Base-by-base conservation (phyloP, 2,888 invertebrate species). In the Heliconius ismenius region DNA sequence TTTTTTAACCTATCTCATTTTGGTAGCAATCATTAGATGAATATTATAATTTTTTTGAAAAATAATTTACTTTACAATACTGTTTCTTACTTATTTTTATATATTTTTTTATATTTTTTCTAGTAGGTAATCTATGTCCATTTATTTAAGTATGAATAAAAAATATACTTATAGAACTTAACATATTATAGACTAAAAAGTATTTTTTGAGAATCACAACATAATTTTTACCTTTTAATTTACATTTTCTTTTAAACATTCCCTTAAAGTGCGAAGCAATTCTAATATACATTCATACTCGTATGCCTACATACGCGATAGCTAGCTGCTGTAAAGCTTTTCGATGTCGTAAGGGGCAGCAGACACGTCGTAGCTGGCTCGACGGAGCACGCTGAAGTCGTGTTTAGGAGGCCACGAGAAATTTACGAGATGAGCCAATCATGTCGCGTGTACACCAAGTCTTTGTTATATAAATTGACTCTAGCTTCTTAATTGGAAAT, bases 381-480 rank as follows among this genome's bases (percentile, higher is more conserved):
- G 49, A 32, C 76, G 63, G 74, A 74, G 76, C 78, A 75, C 77
- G 73, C 75, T 77, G 77, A 80, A 81, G 88, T 87, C 88, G 82
- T 89, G 90, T 90, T 83, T 84, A 84, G 86, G 84, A 86, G 86
- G 84, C 87, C 84, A 86, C 85, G 89, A 91, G 90, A 86, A 89
- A 89, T 88, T 85, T 89, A 86, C 87, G 87, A 89, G 89, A 89
- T 87, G 88, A 87, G 86, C 88, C 89, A 81, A 86, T 86, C 85
- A 84, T 85, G 89, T 87, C 85, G 85, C 81, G 79, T 81, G 81
- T 81, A 81, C 81, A 84, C 86, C 65, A 86, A 86, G 90, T 88
- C 89, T 89, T 89, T 91, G 91, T 92, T 88, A 87, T 88, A 90
- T 90, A 91, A 91, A 92, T 92, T 90, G 92, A 90, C 86, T 85